phyloP scores from a whole-genome alignment of 2,113 vertebrate species.

The Orycteropus afer region DNA sequence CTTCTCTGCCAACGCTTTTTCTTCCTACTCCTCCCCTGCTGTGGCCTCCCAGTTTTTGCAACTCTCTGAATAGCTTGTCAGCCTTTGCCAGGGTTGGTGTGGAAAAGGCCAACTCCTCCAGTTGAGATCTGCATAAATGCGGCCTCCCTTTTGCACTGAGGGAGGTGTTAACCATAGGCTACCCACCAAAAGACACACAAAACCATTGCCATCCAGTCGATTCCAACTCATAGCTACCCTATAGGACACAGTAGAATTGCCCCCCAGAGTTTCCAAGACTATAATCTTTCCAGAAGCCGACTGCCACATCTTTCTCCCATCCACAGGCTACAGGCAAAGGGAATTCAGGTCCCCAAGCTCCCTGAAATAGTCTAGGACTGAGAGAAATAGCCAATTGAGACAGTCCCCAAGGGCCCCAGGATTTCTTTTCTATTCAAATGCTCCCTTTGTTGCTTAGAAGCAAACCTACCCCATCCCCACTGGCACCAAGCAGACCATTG shows the following conservation, averaged over 20 bases:
- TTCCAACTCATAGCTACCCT: neutral
- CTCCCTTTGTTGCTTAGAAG: conserved; percentile 75
- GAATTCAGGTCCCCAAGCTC: conserved; percentile 34
- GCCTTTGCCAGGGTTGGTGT: conserved; percentile 43
- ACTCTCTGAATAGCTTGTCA: conserved; percentile 6
- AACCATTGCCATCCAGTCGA: neutral
- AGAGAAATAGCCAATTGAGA: conserved; percentile 60
- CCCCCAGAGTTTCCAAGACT: neutral
- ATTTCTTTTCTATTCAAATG: conserved; percentile 58
- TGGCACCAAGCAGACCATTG: conserved; percentile 72
- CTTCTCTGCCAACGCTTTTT: neutral
- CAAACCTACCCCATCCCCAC: conserved; percentile 60
- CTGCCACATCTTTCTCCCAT: neutral
- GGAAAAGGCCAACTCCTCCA: conserved; percentile 49
- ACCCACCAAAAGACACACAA: neutral
- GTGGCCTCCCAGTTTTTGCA: conserved; percentile 45
- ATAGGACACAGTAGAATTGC: neutral
- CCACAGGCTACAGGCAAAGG: conserved; percentile 7
- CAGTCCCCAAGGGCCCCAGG: neutral
- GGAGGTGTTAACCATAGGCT: conserved; percentile 49
- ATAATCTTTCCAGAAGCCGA: neutral
- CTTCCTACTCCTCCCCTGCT: neutral
- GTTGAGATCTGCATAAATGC: neutral
- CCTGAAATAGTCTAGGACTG: conserved; percentile 47
- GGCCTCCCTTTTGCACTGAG: neutral